Conservation (phyloP, 2,797 vertebrate species). For the Cichlasoma orientale region DNA sequence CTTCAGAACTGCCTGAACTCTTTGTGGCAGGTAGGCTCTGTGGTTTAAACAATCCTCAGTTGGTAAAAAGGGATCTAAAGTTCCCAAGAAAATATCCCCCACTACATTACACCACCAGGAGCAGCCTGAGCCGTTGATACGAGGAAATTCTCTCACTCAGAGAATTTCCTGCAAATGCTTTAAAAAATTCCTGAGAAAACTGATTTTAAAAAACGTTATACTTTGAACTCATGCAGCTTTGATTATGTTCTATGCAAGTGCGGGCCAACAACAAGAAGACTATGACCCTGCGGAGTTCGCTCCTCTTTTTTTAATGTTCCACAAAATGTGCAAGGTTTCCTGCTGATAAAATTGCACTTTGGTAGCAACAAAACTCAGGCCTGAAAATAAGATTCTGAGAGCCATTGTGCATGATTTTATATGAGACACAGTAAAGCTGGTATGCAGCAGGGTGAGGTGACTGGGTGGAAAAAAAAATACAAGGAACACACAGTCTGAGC, state of each 20-base stretch:
- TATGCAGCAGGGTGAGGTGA: conserved; percentile 44
- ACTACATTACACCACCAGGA: neutral
- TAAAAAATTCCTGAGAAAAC: neutral
- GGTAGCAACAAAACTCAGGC: conserved; percentile 16
- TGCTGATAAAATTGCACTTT: conserved; percentile 41
- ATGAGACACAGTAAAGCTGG: conserved; percentile 62
- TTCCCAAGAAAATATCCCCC: neutral
- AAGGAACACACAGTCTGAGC: conserved; percentile 37
- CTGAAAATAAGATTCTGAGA: conserved; percentile 18
- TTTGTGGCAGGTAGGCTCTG: neutral
- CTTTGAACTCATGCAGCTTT: neutral
- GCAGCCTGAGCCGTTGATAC: neutral
- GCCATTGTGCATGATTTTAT: conserved; percentile 54
- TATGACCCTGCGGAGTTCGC: neutral
- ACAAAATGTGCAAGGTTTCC: conserved; percentile 9
- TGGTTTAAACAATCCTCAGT: neutral
- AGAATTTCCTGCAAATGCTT: neutral
- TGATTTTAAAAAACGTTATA: neutral
- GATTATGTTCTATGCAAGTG: neutral
- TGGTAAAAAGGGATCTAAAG: neutral
- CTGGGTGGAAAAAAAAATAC: conserved; percentile 56
- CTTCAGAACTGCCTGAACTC: neutral
- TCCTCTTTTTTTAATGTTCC: neutral
- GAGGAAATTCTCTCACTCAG: neutral
- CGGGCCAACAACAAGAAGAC: neutral